Base-by-base conservation (phyloP, 2,888 invertebrate genomes). In the Cheilosia vernalis region DNA sequence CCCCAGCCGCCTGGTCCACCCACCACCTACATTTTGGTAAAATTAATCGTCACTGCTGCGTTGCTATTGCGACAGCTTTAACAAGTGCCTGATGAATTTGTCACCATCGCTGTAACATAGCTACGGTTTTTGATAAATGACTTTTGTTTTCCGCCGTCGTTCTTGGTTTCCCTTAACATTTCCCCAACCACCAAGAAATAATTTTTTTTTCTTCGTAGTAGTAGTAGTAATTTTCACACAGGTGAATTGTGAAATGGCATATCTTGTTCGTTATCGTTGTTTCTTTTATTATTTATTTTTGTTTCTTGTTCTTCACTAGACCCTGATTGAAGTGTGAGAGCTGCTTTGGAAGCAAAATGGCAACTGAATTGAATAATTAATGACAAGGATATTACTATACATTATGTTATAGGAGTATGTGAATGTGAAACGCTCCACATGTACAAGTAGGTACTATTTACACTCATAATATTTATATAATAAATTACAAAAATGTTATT, bases 1-100 rank as follows among this genome's bases (percentile, higher is more conserved):
- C 19, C 56, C 13, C 24, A 19, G 5, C 19, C 40, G 5, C 47
- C 47, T 19, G 2, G n/a, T 2, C 33, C 33, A 13, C 40, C 55
- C 53, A 49, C 1, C 44, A 53, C 19, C n/a, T 33, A n/a, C 44
- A 17, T 15, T 27, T 13, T 56, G 70, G 55, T 47, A 72, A 80
- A 81, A 85, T 81, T 76, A 81, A 81, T 85, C 74, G 84, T 74
- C 70, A 72, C 60, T 51, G 76, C 67, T 81, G 72, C 72, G 81
- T 61, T 85, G 63, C 51, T 81, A 64, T 74, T 76, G 81, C 72
- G 72, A 81, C 81, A 72, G 72, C 63, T 67, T 21, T 85, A 80
- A 81, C 85, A 85, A 85, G 81, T 81, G 66, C 81, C 66, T 85
- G 81, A 85, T 85, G 85, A 85, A 85, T 85, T 85, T 85, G 81